Evolutionary conservation across 1,140 invertebrate species (phyloP).

Genomic region (Drosophila kurseongensis): DNA sequence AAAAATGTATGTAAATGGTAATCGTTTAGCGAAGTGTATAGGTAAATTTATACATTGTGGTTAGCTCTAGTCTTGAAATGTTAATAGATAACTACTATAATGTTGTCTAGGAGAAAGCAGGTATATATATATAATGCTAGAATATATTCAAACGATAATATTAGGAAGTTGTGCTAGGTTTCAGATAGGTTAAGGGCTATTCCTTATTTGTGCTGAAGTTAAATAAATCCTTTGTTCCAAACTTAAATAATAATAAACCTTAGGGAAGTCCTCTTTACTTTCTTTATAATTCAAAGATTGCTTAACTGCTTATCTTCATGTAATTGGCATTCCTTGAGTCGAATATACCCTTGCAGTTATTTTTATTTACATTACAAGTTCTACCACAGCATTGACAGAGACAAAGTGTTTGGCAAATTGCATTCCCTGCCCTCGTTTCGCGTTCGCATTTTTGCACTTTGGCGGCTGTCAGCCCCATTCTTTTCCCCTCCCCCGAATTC

Average conservation of each 20-base stretch:
- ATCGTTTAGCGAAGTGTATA: not conserved
- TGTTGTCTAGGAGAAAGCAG: too few species aligned
- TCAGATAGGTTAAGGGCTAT: too few species aligned
- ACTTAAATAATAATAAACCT: too few species aligned
- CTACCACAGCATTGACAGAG: slow-evolving; percentile 28
- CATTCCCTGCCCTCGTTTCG: slow-evolving; percentile 55
- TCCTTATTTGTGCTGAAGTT: too few species aligned
- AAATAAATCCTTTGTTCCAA: too few species aligned
- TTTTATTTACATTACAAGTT: slow-evolving; percentile 3
- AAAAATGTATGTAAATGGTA: slow-evolving; percentile 1
- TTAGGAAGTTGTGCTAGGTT: too few species aligned
- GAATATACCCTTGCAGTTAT: slow-evolving; percentile 5
- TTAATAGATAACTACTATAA: too few species aligned
- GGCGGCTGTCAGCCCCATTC: slow-evolving; percentile 41
- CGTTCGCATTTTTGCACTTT: slow-evolving; percentile 73
- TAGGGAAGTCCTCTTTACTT: too few species aligned
- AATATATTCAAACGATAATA: too few species aligned
- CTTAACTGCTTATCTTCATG: not conserved
- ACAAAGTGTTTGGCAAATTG: slow-evolving; percentile 55
- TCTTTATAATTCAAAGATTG: too few species aligned
- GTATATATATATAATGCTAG: too few species aligned
- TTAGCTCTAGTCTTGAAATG: not conserved
- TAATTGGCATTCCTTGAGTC: slow-evolving; percentile 1
- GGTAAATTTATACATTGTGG: not conserved
- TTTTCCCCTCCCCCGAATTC: slow-evolving; percentile 14